Percentiles rank a stretch among this genome's conserved stretches.
These are phyloP conservation scores for Lepidostoma basale DNA, from an alignment of 1,140 invertebrate genomes.

Conservation along the genomic window DNA sequence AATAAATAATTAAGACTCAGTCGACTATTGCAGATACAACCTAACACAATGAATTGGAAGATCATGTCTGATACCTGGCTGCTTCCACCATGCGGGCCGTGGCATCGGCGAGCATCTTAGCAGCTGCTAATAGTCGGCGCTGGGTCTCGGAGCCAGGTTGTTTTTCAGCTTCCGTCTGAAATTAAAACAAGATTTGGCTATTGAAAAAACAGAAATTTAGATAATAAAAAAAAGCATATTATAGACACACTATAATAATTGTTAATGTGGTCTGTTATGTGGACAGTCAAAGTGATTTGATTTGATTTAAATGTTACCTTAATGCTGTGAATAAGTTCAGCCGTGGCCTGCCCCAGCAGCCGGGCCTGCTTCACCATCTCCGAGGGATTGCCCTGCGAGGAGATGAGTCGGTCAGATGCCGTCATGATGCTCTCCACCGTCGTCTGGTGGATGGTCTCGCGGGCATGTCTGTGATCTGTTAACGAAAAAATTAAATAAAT, in stretches of 20 bases:
- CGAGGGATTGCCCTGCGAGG: constrained; percentile 77
- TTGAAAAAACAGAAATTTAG: constrained; percentile 1
- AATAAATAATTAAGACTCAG: not conserved
- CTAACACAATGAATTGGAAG: not conserved
- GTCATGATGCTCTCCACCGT: constrained; percentile 89
- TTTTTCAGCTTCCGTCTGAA: constrained; percentile 82
- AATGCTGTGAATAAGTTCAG: constrained; percentile 90
- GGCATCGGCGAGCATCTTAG: constrained; percentile 92
- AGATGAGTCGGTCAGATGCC: constrained; percentile 88
- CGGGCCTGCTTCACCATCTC: constrained; percentile 96
- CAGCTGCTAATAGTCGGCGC: constrained; percentile 86
- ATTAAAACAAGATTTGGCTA: constrained; percentile 35
- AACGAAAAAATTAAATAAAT: constrained; percentile 10
- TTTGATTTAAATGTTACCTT: constrained; percentile 62
- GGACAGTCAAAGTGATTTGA: not conserved
- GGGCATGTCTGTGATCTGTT: constrained; percentile 56
- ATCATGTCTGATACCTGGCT: constrained; percentile 65
- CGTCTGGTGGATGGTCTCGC: constrained; percentile 70
- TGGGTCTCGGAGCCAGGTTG: constrained; percentile 90
- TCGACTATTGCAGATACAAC: constrained; percentile 1
- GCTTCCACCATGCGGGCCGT: constrained; percentile 96
- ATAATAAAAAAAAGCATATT: too few relatives aligned
- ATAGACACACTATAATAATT: too few relatives aligned
- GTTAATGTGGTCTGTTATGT: too few relatives aligned
- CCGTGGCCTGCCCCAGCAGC: constrained; percentile 90